Evolutionary conservation across 1,140 invertebrate species (phyloP), one percentile per base, ranked within the genome.

Genomic region (Gryon sp.): DNA sequence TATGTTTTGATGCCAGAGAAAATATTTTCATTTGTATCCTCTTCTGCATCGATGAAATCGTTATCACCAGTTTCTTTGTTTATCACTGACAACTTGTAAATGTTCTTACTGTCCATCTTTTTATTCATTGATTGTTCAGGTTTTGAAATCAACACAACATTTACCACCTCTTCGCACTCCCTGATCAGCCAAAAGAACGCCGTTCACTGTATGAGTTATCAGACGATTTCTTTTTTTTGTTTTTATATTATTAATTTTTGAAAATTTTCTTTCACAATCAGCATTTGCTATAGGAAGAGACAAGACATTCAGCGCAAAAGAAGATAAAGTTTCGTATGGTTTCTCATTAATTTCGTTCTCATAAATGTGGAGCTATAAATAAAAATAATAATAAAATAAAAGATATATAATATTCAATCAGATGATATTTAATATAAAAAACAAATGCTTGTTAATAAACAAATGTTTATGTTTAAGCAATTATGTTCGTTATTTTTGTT

Each of bases 241-340:
- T 22, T 53, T 53, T 7, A 53, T 20, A 18, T 38, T 22, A 11
- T 46, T 60, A 16, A 59, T 36, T 46, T 60, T 60, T 3, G 55
- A 60, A 34, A 45, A 46, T 15, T 45, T 59, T 9, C 55, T n/a
- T 36, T 60, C 55, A 22, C 41, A 45, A 15, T 57, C 53, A 16
- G 53, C 53, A 16, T 57, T 57, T 2, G 19, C 14, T 18, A 57
- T 57, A 16, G 53, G 53, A 2, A 57, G n/a, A 1, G 53, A 41
- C 9, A 57, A 28, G 0, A 18, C 9, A 11, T 46, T 46, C 18
- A 46, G n/a, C n/a, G n/a, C n/a, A n/a, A n/a, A n/a, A n/a, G 8
- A 30, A 30, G 26, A 30, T 30, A 30, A 30, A 30, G 8, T 30
- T 30, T 30, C 26, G 26, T 30, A 30, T 8, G 26, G 26, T 30